These are phyloP conservation scores for Thera obeliscata DNA, from an alignment of 2,888 invertebrate genomes.

Conservation along the genomic window DNA sequence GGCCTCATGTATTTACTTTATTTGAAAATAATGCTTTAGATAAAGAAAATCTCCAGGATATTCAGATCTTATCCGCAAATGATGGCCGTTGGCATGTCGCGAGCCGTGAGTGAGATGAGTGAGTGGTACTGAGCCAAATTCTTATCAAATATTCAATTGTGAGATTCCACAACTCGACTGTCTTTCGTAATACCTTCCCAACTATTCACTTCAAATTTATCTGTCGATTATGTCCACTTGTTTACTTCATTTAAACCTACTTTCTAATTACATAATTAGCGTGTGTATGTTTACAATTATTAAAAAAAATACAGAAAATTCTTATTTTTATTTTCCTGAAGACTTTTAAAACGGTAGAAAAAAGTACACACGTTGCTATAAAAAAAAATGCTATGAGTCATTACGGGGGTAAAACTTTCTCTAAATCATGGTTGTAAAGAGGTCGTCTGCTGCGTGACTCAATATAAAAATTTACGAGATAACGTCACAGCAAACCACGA, in stretches of 20 bases:
- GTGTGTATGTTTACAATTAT: not conserved
- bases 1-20: not conserved
- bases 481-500: no score
- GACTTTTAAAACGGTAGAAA: not conserved
- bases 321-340: no score
- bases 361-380: not conserved
- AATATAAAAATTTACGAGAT: no score
- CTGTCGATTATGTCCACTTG: constrained; percentile 5
- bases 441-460: not conserved
- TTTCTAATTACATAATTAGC: not conserved
- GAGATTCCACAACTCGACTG: constrained; percentile 27
- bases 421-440: not conserved
- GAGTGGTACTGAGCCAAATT: constrained; percentile 29
- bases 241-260: not conserved
- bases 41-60: constrained; percentile 6
- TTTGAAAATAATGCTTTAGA: constrained; percentile 3
- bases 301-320: no score
- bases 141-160: constrained; percentile 28
- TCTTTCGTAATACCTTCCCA: constrained; percentile 17
- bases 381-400: not conserved
- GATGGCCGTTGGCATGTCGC: constrained; percentile 25
- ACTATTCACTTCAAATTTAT: constrained; percentile 8
- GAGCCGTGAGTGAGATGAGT: constrained; percentile 18
- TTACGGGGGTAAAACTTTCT: not conserved
- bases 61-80: constrained; percentile 16